Evolutionary conservation across 1,140 invertebrate species (phyloP).

Genomic region (Apis florea): DNA sequence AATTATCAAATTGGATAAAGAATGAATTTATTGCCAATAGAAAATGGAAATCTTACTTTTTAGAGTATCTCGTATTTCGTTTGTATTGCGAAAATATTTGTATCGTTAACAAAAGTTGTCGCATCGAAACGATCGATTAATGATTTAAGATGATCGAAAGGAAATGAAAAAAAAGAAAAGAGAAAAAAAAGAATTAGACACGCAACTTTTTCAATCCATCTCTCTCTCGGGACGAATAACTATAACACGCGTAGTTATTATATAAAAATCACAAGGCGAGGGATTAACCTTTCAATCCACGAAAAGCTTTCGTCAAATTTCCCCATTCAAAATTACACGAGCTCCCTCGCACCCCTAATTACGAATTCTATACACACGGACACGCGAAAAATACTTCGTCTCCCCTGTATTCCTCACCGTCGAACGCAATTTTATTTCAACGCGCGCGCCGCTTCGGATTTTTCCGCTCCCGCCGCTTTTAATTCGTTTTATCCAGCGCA

Average conservation of each 20-base stretch:
- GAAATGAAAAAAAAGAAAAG: too few relatives aligned
- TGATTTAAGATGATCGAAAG: too few relatives aligned
- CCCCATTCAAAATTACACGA: neutral
- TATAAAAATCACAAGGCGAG: neutral
- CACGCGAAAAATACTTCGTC: conserved; percentile 20
- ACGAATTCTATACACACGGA: conserved; percentile 18
- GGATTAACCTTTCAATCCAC: neutral
- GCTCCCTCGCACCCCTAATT: conserved; percentile 10
- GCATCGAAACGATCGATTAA: too few relatives aligned
- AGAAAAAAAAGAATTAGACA: too few relatives aligned
- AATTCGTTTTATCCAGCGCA: conserved; percentile 49
- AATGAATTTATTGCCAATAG: too few relatives aligned
- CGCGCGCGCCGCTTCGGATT: conserved; percentile 13
- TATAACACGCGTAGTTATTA: neutral
- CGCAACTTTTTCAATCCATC: too few relatives aligned
- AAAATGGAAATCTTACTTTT: too few relatives aligned
- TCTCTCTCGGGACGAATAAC: too few relatives aligned
- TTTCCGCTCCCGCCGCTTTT: conserved; percentile 38
- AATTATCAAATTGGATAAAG: too few relatives aligned
- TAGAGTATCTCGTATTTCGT: too few relatives aligned
- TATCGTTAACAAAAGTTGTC: too few relatives aligned
- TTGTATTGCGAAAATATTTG: too few relatives aligned
- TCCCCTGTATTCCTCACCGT: neutral
- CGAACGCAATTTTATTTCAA: conserved; percentile 35
- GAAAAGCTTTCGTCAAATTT: conserved; percentile 3